A percentile compares a stretch with the other conserved stretches of the same genome.
phyloP scores from a whole-genome alignment of 2,797 vertebrate species.

The Pogonophryne albipinna region DNA sequence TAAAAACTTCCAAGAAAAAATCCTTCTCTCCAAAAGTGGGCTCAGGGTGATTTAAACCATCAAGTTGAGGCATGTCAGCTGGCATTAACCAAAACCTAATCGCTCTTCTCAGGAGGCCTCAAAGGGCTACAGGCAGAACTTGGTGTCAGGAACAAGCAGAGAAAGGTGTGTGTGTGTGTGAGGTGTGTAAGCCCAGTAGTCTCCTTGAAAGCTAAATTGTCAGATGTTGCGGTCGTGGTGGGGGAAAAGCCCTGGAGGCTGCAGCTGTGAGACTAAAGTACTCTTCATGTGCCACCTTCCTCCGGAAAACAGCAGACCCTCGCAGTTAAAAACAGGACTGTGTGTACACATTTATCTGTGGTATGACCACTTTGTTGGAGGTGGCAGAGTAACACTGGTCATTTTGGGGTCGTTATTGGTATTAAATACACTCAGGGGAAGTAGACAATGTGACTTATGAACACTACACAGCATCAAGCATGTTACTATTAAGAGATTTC shows the following conservation, averaged over 20 bases:
- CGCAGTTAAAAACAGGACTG: constrained; percentile 8
- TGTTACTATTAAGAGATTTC: constrained; percentile 54
- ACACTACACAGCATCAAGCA: constrained; percentile 11
- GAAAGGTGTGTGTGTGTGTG: background rate
- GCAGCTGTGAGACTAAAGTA: constrained; percentile 60
- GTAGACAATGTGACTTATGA: constrained; percentile 11
- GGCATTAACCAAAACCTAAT: constrained; percentile 43
- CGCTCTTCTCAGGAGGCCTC: constrained; percentile 45
- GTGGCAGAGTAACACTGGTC: constrained; percentile 9
- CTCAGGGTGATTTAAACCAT: constrained; percentile 39
- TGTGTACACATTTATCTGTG: constrained; percentile 34
- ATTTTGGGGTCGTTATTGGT: constrained; percentile 22
- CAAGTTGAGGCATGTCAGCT: constrained; percentile 68
- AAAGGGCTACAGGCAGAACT: constrained; percentile 29
- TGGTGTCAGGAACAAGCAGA: constrained; percentile 20
- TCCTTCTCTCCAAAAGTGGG: constrained; percentile 9
- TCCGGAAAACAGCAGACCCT: constrained; percentile 24
- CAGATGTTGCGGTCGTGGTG: constrained; percentile 64
- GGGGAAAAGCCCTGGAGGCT: constrained; percentile 66
- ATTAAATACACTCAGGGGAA: constrained; percentile 17
- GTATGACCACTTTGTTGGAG: background rate
- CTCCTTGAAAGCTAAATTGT: constrained; percentile 61
- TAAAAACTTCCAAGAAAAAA: constrained; percentile 10
- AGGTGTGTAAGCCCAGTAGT: constrained; percentile 21
- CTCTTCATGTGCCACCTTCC: constrained; percentile 40